Base-by-base conservation (phyloP, 2,888 invertebrate genomes). In the Hirtodrosophila trivittata region DNA sequence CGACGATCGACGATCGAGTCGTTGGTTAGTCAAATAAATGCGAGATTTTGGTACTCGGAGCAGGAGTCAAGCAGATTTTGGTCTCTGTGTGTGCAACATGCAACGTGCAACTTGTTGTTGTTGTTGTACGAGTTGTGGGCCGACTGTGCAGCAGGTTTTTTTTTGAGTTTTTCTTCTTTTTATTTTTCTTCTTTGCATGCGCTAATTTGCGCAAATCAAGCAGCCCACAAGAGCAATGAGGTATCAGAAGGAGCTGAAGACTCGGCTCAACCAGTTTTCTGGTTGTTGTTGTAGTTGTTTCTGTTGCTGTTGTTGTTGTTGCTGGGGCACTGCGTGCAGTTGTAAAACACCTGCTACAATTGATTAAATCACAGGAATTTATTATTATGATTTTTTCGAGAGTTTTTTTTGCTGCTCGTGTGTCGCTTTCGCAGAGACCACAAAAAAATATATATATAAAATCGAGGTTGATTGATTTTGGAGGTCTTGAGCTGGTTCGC, bases 331-430 rank as follows among this genome's bases (percentile, higher is more conserved):
- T 77, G 74, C 77, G 75, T 77, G 84, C 63, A 65, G 78, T 85
- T 75, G 77, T 74, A 70, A 83, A 77, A 83, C 86, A 83, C 83
- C 83, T 83, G 83, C 83, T 86, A 77, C 77, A 83, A 86, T 83
- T 86, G 83, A 86, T 83, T 83, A 86, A 81, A 86, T 83, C 83
- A 68, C 68, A 39, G 77, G 76, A 77, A 83, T 86, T 86, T 83
- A 83, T 80, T 85, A 85, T 77, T 77, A 64, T 66, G 52, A 75
- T 52, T 81, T 66, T 21, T 67, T 56, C 33, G 25, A 33, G 16
- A 46, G n/a, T 49, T 10, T 7, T 28, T 32, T 41, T 35, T 18
- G n/a, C n/a, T 50, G 50, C 21, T 18, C 42, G 13, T 39, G 32
- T 32, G 25, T 43, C 21, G 25, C 16, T 25, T 32, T 39, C 8